Conservation (phyloP, 2,888 invertebrate genomes). For the Hecatera dysodea region DNA sequence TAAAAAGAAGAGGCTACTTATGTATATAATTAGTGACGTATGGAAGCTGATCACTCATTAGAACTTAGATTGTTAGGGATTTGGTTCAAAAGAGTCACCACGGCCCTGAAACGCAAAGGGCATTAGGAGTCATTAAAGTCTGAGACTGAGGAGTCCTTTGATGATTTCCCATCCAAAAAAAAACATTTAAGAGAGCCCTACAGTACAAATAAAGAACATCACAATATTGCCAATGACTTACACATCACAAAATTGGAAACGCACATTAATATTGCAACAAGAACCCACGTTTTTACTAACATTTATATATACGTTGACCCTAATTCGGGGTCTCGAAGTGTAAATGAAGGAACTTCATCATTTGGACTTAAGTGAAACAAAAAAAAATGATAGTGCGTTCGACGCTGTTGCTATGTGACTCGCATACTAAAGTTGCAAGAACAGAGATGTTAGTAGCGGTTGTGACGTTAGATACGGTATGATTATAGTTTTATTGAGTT, state of each 20-base stretch:
- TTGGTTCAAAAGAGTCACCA: too few relatives aligned
- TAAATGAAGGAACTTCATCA: constrained; percentile 29
- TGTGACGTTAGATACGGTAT: constrained; percentile 29
- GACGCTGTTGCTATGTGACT: constrained; percentile 31
- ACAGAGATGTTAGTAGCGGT: neutral
- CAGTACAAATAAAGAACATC: neutral
- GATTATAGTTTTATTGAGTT: too few relatives aligned
- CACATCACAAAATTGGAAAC: constrained; percentile 11
- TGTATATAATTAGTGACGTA: neutral
- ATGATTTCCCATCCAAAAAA: too few relatives aligned
- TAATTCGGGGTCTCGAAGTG: constrained; percentile 19
- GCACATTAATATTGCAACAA: neutral
- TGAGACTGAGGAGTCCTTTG: too few relatives aligned
- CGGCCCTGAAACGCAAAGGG: too few relatives aligned
- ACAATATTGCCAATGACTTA: neutral
- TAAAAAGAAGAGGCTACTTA: neutral
- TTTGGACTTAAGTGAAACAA: constrained; percentile 39
- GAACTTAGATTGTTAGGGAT: too few relatives aligned
- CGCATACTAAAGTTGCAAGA: constrained; percentile 27
- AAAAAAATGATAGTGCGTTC: constrained; percentile 32
- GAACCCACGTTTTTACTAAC: neutral
- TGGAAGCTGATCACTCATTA: too few relatives aligned
- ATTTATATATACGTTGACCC: constrained; percentile 37
- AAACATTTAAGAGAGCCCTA: too few relatives aligned
- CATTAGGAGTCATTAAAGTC: too few relatives aligned